These are phyloP conservation scores for Esox niger DNA, from an alignment of 2,113 vertebrate genomes.

Conservation along the genomic window DNA sequence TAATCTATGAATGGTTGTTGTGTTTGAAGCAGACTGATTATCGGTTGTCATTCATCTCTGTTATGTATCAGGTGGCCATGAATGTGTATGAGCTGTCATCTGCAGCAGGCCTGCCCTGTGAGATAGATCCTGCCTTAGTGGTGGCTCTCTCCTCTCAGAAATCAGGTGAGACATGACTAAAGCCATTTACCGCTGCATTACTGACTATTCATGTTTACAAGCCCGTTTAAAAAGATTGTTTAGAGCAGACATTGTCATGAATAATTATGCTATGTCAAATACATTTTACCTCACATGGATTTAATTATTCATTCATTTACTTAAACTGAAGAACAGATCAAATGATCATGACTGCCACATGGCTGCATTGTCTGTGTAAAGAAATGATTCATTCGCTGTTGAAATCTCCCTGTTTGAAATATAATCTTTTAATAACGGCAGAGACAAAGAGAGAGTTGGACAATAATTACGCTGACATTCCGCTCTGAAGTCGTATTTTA, in stretches of 20 bases:
- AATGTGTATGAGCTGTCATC: constrained; percentile 98
- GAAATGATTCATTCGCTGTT: background rate
- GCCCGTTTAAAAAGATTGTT: background rate
- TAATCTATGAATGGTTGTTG: background rate
- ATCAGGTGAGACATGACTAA: constrained; percentile 76
- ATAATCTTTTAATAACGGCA: background rate
- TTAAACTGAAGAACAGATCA: too few relatives aligned
- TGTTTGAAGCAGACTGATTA: background rate
- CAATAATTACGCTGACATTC: background rate
- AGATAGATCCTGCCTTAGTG: constrained; percentile 95
- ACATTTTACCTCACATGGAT: too few relatives aligned
- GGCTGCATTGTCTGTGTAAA: background rate
- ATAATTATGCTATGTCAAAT: too few relatives aligned
- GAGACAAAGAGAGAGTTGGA: background rate
- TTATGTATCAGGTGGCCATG: constrained; percentile 90
- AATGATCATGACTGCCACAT: background rate
- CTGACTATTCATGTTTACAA: background rate
- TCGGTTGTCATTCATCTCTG: background rate
- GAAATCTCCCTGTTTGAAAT: background rate
- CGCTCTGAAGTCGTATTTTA: background rate
- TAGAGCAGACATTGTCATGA: background rate
- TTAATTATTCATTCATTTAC: too few relatives aligned
- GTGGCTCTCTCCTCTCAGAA: constrained; percentile 97
- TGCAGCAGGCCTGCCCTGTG: constrained; percentile 93
- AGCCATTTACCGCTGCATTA: background rate